phyloP scores from a whole-genome alignment of 2,797 vertebrate genomes.

The Rhinichthys osculus region DNA sequence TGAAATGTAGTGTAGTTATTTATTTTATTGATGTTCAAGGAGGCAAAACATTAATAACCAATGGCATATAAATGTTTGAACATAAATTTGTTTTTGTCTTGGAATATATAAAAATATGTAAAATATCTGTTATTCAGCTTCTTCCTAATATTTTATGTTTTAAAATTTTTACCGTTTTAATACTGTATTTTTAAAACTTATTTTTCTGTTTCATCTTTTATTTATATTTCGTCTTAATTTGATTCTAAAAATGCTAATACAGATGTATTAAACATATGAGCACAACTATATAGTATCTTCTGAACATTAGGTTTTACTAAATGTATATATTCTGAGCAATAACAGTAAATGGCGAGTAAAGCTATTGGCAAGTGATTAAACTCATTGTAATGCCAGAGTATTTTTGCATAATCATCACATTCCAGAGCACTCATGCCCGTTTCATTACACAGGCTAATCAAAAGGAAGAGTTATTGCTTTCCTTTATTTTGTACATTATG shows the following conservation, averaged over 20 bases:
- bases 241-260: not conserved
- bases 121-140: not conserved
- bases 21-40: not conserved
- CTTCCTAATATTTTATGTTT: not conserved
- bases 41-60: not conserved
- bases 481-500: not conserved
- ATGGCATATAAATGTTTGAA: not conserved
- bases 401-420: conserved; percentile 17
- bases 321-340: not conserved
- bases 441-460: not conserved
- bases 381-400: not conserved
- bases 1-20: not conserved
- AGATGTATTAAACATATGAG: not conserved
- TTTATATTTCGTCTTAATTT: not conserved
- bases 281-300: not conserved
- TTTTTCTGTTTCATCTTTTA: not conserved
- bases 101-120: not conserved
- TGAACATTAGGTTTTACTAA: not conserved
- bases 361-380: not conserved
- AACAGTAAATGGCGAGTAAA: not conserved
- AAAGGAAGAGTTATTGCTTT: not conserved
- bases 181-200: not conserved
- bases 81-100: not conserved
- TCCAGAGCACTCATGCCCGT: not conserved
- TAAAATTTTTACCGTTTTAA: not conserved